Evolutionary conservation across 1,140 invertebrate genomes (phyloP).

Genomic region (Apis laboriosa): DNA sequence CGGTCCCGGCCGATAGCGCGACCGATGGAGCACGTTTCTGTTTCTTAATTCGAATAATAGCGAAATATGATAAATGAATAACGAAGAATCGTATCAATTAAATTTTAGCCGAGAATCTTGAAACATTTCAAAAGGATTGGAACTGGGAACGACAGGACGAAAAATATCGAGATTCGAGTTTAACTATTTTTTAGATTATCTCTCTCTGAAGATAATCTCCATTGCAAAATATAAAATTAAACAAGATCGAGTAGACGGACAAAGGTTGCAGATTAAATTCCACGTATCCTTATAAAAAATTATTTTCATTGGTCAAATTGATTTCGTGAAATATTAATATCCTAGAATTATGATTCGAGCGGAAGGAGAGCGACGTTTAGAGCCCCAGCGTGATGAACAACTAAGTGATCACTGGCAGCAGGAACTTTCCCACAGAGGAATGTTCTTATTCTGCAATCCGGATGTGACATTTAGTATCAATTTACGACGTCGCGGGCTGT

Average conservation of each 20-base stretch:
- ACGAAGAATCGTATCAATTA: neutral
- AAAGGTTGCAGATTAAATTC: too few relatives aligned
- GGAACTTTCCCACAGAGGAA: slow-evolving; percentile 60
- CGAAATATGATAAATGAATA: too few relatives aligned
- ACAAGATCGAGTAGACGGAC: too few relatives aligned
- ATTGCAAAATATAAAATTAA: too few relatives aligned
- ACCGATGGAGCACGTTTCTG: neutral
- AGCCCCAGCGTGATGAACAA: slow-evolving; percentile 21
- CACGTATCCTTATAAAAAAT: too few relatives aligned
- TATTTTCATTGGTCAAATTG: neutral
- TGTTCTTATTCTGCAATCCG: slow-evolving; percentile 73
- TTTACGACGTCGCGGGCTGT: slow-evolving; percentile 75
- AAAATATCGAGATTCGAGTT: too few relatives aligned
- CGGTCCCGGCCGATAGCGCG: neutral
- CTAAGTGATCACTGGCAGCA: slow-evolving; percentile 54
- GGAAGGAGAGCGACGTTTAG: slow-evolving; percentile 42
- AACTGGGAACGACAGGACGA: too few relatives aligned
- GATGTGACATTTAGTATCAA: slow-evolving; percentile 78
- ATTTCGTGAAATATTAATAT: slow-evolving; percentile 41
- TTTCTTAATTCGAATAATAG: neutral
- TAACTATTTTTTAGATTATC: too few relatives aligned
- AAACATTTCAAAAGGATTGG: too few relatives aligned
- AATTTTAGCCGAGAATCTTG: too few relatives aligned
- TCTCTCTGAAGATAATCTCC: too few relatives aligned
- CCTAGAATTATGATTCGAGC: slow-evolving; percentile 42